phyloP scores from a whole-genome alignment of 2,797 vertebrate genomes.

The Syngnathus rostellatus region DNA sequence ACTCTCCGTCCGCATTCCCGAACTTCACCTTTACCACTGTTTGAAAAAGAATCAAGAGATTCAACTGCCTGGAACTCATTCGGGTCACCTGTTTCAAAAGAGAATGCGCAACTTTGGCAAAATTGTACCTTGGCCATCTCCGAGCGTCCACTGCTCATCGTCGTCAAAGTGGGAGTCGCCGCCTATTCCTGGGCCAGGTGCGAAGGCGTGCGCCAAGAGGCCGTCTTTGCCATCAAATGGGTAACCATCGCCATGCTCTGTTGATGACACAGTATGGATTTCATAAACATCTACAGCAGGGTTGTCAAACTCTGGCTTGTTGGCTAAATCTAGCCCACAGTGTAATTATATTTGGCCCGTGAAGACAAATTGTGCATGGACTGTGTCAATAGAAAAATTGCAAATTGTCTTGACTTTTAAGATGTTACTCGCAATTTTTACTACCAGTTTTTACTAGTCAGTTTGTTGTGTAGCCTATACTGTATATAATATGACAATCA shows the following conservation, averaged over 20 bases:
- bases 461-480: too few species aligned
- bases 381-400: too few species aligned
- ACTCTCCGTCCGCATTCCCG: slow-evolving; percentile 92
- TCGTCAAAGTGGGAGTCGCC: slow-evolving; percentile 98
- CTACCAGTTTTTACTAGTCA: too few species aligned
- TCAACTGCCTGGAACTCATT: slow-evolving; percentile 17
- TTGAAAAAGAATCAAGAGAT: slow-evolving; percentile 5
- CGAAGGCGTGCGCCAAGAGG: slow-evolving; percentile 94
- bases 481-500: too few species aligned
- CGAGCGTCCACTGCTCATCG: slow-evolving; percentile 95
- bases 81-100: slow-evolving; percentile 28
- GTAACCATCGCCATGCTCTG: slow-evolving; percentile 97
- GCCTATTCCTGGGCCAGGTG: slow-evolving; percentile 89
- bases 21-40: slow-evolving; percentile 94
- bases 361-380: too few species aligned
- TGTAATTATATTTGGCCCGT: too few species aligned
- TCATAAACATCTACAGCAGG: background rate
- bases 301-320: too few species aligned
- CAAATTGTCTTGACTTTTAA: too few species aligned
- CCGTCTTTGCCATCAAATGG: slow-evolving; percentile 98
- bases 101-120: background rate
- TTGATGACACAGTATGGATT: slow-evolving; percentile 13
- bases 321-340: too few species aligned
- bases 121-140: slow-evolving; percentile 87
- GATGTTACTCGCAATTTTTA: too few species aligned